Base-by-base conservation (phyloP, 2,797 vertebrate species). In the Hydrocynus forskahlii region DNA sequence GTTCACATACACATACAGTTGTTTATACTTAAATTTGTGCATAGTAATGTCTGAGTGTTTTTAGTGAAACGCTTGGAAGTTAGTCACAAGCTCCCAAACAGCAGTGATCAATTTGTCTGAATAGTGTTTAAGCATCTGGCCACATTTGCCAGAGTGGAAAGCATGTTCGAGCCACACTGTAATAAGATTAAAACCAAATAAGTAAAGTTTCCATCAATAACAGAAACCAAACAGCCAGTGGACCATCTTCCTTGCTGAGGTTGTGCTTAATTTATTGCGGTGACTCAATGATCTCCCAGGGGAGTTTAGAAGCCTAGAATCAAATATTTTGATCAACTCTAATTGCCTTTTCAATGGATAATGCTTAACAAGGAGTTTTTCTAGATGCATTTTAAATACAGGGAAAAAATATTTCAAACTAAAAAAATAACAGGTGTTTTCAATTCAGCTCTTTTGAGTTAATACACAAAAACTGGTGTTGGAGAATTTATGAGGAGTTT, bases 181-280 rank as follows among this genome's bases (percentile, higher is more conserved):
- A 87, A 90, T 89, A 74, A 86, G 81, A 88, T 88, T 81, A 86
- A 80, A 87, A 75, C 83, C 57, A 82, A 85, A 88, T 81, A 83
- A 84, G 76, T 29, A 78, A 81, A 55, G 80, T 82, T 83, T 83
- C 78, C 78, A 68, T 80, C 73, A 78, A 7, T 72, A 76, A 55
- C 45, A 21, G 78, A 83, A 84, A 77, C 29, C 21, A 81, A 79
- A 80, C 35, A 40, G 64, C 35, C n/a, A 5, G 17, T 29, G 25
- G 9, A 52, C 35, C 38, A 38, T 54, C 64, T 68, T 17, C 5
- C 38, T 10, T 35, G 8, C 29, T 77, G 73, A 79, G 82, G 67
- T 63, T 35, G 23, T 16, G 21, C 21, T 52, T 74, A 78, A 59
- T 83, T 83, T 54, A 35, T 48, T 55, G 4, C 63, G 66, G 64